phyloP scores from a whole-genome alignment of 2,888 invertebrate genomes.

The Conus canariensis region DNA sequence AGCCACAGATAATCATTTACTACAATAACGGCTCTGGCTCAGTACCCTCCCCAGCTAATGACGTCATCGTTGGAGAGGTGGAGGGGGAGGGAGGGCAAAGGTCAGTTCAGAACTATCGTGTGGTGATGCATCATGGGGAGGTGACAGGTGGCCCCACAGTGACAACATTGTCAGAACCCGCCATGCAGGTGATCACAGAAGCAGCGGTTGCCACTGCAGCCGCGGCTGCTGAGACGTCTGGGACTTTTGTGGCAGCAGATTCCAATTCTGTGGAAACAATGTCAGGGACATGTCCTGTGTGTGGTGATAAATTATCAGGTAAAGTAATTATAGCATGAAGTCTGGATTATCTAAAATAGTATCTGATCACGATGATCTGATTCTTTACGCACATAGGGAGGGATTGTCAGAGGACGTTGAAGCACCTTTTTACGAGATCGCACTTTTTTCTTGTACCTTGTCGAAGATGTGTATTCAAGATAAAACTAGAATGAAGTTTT shows the following conservation, averaged over 20 bases:
- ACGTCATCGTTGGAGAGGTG: conserved; percentile 51
- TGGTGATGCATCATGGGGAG: conserved; percentile 43
- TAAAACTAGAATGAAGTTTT: no score
- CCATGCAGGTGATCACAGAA: conserved; percentile 3
- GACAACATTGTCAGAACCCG: neutral
- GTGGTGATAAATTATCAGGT: conserved; percentile 76
- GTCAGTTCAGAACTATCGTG: conserved; percentile 36
- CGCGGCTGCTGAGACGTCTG: neutral
- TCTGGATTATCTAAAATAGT: no score
- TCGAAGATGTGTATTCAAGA: no score
- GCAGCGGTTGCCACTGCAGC: neutral
- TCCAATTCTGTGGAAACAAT: conserved; percentile 45
- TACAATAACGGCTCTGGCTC: conserved; percentile 47
- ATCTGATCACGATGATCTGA: no score
- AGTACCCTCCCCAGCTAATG: conserved; percentile 52
- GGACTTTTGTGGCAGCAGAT: conserved; percentile 16
- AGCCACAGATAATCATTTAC: conserved; percentile 56
- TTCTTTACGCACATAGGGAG: no score
- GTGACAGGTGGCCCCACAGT: conserved; percentile 19
- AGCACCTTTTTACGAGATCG: no score
- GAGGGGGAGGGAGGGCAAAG: conserved; percentile 45
- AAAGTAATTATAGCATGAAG: neutral
- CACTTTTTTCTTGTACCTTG: no score
- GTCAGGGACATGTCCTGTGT: conserved; percentile 70
- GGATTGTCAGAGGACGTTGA: no score